Evolutionary conservation across 2,113 vertebrate species (phyloP), one percentile per base, ranked within the genome.

Genomic region (Hemiprocne comata): DNA sequence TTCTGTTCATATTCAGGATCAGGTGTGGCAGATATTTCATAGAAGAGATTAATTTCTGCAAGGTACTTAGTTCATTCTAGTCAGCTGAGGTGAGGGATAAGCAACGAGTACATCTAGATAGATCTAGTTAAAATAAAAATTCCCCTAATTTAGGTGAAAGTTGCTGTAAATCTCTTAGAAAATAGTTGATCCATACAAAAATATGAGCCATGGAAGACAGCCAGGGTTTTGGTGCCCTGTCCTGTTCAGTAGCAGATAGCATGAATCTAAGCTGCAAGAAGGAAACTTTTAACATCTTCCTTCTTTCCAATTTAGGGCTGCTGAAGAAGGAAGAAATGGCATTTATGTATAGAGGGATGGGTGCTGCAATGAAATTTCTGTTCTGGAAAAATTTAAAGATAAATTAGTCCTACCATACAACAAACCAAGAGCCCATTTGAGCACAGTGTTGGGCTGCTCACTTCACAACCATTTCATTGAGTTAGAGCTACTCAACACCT

Each of bases 341-440:
- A 36, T 18, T 36, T 61, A 5, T 9, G 8, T n/a, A 33, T 12
- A 38, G 28, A 36, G 7, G 29, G 26, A 29, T 21, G 36, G 23
- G 26, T 48, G 23, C 38, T 40, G 25, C n/a, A 44, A 10, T 28
- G 11, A 58, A 46, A 76, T 94, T 95, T 89, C 73, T 86, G 78
- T 95, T 51, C 51, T 54, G 48, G 58, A 90, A 23, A 25, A 97
- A 89, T 60, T 97, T 2, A 67, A 94, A 67, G 44, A 77, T 28
- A 89, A 75, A 94, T 71, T 31, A 58, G 40, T 86, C 53, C 64
- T 40, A 42, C n/a, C 15, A 17, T 4, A 69, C 26, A 77, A 60
- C 74, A 97, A 94, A 89, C 50, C 7, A 7, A 85, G 64, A 50
- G 20, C 34, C 74, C 79, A 26, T 89, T 84, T 71, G 11, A 66